Evolutionary conservation across 2,113 vertebrate genomes (phyloP).

Genomic region (Mionectes macconnelli): DNA sequence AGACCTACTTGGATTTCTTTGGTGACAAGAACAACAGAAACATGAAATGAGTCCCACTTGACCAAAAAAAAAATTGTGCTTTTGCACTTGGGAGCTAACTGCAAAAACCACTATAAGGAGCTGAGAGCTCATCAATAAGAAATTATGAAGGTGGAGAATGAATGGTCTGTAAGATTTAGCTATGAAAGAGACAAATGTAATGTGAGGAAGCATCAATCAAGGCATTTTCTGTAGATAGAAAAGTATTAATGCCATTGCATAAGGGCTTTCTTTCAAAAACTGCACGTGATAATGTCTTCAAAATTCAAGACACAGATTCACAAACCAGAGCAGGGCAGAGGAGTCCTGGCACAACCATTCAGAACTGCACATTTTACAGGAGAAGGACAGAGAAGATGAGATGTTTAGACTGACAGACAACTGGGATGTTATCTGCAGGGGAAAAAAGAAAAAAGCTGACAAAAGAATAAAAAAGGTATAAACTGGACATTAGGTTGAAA

Average conservation of each 20-base stretch:
- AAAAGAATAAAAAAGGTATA: not conserved
- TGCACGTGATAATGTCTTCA: not conserved
- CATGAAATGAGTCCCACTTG: not conserved
- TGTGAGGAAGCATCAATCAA: constrained; percentile 26
- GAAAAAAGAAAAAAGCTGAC: not conserved
- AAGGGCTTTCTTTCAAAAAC: constrained; percentile 2
- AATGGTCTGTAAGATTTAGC: not conserved
- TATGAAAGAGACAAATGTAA: constrained; percentile 34
- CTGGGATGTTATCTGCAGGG: not conserved
- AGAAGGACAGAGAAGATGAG: not conserved
- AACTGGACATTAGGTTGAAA: not conserved
- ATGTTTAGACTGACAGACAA: not conserved
- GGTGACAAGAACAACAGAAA: not conserved
- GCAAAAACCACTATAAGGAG: not conserved
- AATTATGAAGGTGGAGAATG: not conserved
- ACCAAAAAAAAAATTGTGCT: not conserved
- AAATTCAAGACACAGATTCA: not conserved
- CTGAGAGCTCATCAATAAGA: constrained; percentile 13
- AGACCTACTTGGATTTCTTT: not conserved
- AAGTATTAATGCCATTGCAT: not conserved
- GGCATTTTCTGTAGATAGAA: not conserved
- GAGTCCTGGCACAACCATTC: not conserved
- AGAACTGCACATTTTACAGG: not conserved
- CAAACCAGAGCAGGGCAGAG: not conserved
- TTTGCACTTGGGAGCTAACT: not conserved